Base-by-base conservation (phyloP, 2,888 invertebrate species). In the Mesoligia furuncula region DNA sequence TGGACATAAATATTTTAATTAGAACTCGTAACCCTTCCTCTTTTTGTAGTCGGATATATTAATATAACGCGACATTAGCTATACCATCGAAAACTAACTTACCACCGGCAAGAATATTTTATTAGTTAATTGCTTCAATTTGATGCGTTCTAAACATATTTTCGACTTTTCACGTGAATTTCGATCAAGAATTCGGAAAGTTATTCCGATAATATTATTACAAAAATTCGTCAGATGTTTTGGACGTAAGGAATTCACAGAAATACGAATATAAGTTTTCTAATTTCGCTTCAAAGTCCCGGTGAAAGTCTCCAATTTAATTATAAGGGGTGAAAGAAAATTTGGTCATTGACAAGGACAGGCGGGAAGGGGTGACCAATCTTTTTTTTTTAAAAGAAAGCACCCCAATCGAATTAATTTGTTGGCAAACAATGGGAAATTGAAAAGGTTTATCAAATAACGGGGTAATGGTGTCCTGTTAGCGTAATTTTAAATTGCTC, bases 261-360 rank as follows among this genome's bases (percentile, higher is more conserved):
- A 67, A 78, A 81, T 79, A 76, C 81, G 84, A 79, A 86, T 86
- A 89, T 80, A 91, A 93, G 90, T 93, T 93, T 92, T 90, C 88
- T 92, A 92, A 93, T 94, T 91, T 91, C 81, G 80, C 70, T 86
- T 80, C 80, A 84, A 87, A 85, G 83, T 86, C 65, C 57, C 59
- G 59, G 59, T 80, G 66, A 85, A 88, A 84, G 78, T 84, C 75
- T 80, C 87, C 87, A 92, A 91, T 92, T 91, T 91, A 92, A 92
- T 93, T 92, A 93, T 88, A 85, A 88, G 72, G 74, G 82, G 73
- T 77, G 73, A 66, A 75, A 77, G 68, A 73, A 74, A 76, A 83
- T 85, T 87, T 81, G 74, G 65, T 69, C 51, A 73, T 77, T 80
- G 69, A 31, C 66, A 74, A 69, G n/a, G 72, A 81, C 65, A 64